Evolutionary conservation across 1,140 invertebrate genomes (phyloP).

Genomic region (Pollicipes pollicipes): DNA sequence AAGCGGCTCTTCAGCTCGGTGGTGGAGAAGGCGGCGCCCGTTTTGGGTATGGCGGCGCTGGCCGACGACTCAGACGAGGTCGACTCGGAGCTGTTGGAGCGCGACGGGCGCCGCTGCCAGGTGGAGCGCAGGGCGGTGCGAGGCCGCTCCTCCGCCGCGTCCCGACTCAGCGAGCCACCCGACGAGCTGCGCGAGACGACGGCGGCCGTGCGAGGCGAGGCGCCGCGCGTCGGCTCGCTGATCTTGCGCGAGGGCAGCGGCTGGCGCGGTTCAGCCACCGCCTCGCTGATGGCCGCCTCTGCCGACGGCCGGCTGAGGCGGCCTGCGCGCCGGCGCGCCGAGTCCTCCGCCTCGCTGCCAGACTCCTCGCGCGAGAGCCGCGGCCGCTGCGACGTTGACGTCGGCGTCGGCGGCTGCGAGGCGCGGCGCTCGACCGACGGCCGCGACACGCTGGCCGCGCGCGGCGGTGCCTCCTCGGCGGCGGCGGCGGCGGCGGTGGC

Average conservation of each 20-base stretch:
- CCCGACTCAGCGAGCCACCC: conserved; percentile 27
- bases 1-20: conserved; percentile 61
- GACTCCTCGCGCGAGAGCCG: neutral
- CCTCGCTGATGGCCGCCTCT: neutral
- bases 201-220: neutral
- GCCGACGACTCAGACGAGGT: conserved; percentile 13
- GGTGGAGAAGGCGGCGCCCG: conserved; percentile 50
- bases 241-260: neutral
- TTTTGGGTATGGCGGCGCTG: conserved; percentile 24
- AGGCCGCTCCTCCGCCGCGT: neutral
- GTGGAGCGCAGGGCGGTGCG: conserved; percentile 12
- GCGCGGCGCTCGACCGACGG: neutral
- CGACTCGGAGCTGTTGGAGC: conserved; percentile 19
- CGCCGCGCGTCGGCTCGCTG: neutral
- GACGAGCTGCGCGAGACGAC: conserved; percentile 3
- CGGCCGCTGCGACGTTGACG: neutral
- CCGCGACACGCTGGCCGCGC: neutral
- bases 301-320: neutral
- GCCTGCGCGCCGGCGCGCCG: conserved; percentile 11
- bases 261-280: neutral
- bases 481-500: too few relatives aligned
- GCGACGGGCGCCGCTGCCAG: conserved; percentile 14
- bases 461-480: neutral
- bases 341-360: conserved; percentile 23
- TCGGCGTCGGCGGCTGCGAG: neutral